Evolutionary conservation across 2,888 invertebrate species (phyloP).

Genomic region (Ophonus ardosiacus): DNA sequence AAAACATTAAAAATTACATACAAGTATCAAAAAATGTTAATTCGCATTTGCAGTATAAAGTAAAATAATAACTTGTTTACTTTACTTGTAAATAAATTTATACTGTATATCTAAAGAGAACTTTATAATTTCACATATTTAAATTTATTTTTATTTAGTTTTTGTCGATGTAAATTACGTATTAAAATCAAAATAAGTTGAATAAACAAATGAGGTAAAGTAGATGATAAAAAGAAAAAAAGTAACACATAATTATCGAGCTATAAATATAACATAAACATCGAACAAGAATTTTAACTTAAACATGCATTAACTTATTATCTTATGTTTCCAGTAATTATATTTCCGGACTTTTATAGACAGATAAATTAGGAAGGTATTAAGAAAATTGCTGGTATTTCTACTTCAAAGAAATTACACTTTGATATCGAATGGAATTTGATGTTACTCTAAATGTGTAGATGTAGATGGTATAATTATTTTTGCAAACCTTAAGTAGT

Average conservation of each 20-base stretch:
- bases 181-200: background rate
- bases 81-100: too few species aligned
- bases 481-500: background rate
- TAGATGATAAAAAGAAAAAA: constrained; percentile 47
- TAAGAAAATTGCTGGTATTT: constrained; percentile 56
- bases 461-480: constrained; percentile 15
- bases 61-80: too few species aligned
- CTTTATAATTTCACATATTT: too few species aligned
- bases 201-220: constrained; percentile 55
- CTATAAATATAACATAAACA: constrained; percentile 60
- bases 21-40: too few species aligned
- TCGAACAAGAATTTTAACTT: constrained; percentile 62
- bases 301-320: constrained; percentile 58
- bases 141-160: too few species aligned
- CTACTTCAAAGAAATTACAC: constrained; percentile 24
- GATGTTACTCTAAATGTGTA: constrained; percentile 16
- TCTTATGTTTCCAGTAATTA: constrained; percentile 62
- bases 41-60: too few species aligned
- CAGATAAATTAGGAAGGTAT: constrained; percentile 61
- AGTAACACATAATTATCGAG: constrained; percentile 54
- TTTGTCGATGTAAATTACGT: too few species aligned
- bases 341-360: constrained; percentile 62
- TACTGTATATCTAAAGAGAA: too few species aligned
- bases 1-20: too few species aligned
- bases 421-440: constrained; percentile 30